Evolutionary conservation across 2,113 vertebrate species (phyloP).

Genomic region (Caloenas nicobarica): DNA sequence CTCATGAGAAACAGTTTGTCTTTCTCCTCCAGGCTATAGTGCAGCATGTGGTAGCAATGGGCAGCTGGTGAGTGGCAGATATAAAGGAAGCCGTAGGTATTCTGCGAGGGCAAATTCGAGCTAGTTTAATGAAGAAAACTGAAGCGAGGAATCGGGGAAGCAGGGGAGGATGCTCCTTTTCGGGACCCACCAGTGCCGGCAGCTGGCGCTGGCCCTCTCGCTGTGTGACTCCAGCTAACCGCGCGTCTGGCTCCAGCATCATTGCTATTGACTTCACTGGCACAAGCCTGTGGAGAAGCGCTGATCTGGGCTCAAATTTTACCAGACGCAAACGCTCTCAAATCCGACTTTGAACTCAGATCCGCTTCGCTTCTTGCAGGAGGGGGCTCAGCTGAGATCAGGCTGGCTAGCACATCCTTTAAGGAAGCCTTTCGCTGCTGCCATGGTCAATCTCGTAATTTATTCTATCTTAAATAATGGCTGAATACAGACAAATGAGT

Average conservation of each 20-base stretch:
- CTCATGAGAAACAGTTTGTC: constrained; percentile 24
- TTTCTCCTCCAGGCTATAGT: constrained; percentile 42
- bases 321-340: not conserved
- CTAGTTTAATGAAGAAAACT: not conserved
- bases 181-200: not conserved
- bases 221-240: not conserved
- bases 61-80: not conserved
- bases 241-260: not conserved
- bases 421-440: not conserved
- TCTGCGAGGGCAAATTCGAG: not conserved
- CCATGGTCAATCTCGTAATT: not conserved
- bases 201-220: not conserved
- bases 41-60: constrained; percentile 51
- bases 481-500: not conserved
- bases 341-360: not conserved
- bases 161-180: not conserved
- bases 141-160: not conserved
- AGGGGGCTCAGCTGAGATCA: not conserved
- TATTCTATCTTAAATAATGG: not conserved
- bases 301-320: not conserved
- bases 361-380: not conserved
- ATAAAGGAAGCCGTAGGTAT: not conserved
- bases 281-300: not conserved
- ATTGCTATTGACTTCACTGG: not conserved
- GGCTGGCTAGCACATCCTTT: not conserved